Percentiles rank a stretch among this genome's conserved stretches.
Evolutionary conservation across 2,113 vertebrate genomes (phyloP).

Genomic region (Hippocampus comes): DNA sequence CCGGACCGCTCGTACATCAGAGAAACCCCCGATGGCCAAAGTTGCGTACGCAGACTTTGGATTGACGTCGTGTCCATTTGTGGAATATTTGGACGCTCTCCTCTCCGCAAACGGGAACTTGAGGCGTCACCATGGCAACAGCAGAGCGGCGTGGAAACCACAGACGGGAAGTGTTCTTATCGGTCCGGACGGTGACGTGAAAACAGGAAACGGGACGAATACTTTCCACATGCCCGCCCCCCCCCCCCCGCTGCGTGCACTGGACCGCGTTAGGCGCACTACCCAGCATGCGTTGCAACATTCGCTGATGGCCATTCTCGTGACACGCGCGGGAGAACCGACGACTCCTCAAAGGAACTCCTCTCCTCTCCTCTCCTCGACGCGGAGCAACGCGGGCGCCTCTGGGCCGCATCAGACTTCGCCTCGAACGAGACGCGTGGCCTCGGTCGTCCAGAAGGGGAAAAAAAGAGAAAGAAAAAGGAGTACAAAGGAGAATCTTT

Average conservation of each 20-base stretch:
- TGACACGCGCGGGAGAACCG: background rate
- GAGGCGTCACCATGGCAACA: background rate
- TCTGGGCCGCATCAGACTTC: constrained; percentile 17
- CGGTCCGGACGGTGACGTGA: background rate
- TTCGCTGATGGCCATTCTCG: background rate
- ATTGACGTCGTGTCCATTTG: no score
- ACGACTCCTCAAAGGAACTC: background rate
- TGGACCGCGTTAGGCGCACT: background rate
- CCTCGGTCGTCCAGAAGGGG: background rate
- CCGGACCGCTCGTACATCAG: no score
- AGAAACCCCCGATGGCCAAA: no score
- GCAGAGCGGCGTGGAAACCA: no score
- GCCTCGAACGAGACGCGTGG: background rate
- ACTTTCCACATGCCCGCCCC: background rate
- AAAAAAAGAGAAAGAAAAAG: background rate
- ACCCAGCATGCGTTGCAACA: background rate
- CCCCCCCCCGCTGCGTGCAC: no score
- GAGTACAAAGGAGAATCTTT: background rate
- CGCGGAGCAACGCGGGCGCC: constrained; percentile 4
- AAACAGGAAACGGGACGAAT: background rate
- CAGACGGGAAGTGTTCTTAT: background rate
- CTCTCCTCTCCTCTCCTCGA: no score
- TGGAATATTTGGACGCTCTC: background rate
- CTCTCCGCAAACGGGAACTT: background rate
- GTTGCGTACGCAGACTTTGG: no score